Percentiles rank a stretch among this genome's conserved stretches.
These are phyloP conservation scores for Desoria tigrina DNA, from an alignment of 2,888 invertebrate genomes.

Conservation along the genomic window DNA sequence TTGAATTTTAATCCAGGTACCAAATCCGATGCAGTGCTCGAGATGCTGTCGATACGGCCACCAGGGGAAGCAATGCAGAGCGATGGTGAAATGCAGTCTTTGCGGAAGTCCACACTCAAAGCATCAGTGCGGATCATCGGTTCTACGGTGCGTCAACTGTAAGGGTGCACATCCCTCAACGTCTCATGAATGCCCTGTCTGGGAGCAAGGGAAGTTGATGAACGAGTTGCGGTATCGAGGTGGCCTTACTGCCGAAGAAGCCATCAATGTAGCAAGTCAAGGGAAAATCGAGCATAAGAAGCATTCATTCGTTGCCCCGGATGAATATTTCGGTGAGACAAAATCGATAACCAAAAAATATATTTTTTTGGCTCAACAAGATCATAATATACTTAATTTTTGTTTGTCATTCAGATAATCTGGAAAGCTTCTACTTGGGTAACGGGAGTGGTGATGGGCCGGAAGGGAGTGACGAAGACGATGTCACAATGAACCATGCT, in stretches of 20 bases:
- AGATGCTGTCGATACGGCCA: constrained; percentile 44
- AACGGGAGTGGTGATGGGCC: too few species aligned
- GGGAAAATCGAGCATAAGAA: constrained; percentile 42
- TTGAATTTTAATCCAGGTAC: constrained; percentile 36
- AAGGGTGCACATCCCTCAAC: constrained; percentile 37
- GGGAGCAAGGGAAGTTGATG: constrained; percentile 47
- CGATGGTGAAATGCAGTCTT: constrained; percentile 31
- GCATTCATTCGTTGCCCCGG: constrained; percentile 32
- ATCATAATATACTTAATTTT: too few species aligned
- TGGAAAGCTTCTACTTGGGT: constrained; percentile 37
- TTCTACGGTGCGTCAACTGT: constrained; percentile 41
- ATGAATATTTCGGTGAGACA: constrained; percentile 39
- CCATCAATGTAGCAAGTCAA: constrained; percentile 38
- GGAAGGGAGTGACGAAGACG: constrained; percentile 11
- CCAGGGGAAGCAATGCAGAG: constrained; percentile 45
- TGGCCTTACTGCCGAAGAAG: constrained; percentile 39
- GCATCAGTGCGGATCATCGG: constrained; percentile 31
- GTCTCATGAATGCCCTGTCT: constrained; percentile 40
- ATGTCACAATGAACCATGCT: constrained; percentile 1
- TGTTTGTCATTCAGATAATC: constrained; percentile 33
- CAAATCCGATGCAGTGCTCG: constrained; percentile 48
- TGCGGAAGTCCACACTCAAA: constrained; percentile 38
- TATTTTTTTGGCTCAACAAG: too few species aligned
- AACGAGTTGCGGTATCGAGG: constrained; percentile 45
- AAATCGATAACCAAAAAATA: background rate